Evolutionary conservation across 2,888 invertebrate species (phyloP).

Genomic region (Ectobius pallidus): DNA sequence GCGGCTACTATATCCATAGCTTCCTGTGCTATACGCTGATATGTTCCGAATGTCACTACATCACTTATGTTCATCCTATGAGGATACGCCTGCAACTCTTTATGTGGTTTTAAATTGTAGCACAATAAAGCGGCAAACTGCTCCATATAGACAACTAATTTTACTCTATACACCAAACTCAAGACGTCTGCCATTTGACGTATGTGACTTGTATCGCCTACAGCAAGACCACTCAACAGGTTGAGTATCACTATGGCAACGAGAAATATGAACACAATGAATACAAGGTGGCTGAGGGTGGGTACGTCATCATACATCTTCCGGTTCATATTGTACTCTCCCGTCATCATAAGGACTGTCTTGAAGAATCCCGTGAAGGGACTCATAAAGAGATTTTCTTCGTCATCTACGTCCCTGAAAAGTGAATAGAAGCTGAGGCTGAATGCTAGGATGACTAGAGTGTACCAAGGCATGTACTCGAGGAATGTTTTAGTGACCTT

Average conservation of each 20-base stretch:
- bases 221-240: constrained; percentile 23
- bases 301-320: background rate
- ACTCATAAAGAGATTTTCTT: background rate
- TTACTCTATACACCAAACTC: background rate
- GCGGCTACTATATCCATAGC: no score
- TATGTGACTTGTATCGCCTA: constrained; percentile 8
- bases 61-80: no score
- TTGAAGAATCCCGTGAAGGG: background rate
- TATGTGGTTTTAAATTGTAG: no score
- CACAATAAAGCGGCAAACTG: background rate
- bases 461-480: constrained; percentile 12
- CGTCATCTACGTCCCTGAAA: background rate
- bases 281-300: background rate
- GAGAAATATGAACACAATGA: background rate
- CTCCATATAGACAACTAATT: background rate
- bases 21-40: no score
- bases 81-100: no score
- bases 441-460: background rate
- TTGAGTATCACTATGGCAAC: constrained; percentile 25
- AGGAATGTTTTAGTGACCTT: constrained; percentile 1
- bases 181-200: background rate
- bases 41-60: no score
- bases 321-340: background rate
- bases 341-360: background rate
- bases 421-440: background rate